Percentiles rank a stretch among this genome's conserved stretches.
phyloP scores from a whole-genome alignment of 2,888 invertebrate species.

The Biston stratarius region DNA sequence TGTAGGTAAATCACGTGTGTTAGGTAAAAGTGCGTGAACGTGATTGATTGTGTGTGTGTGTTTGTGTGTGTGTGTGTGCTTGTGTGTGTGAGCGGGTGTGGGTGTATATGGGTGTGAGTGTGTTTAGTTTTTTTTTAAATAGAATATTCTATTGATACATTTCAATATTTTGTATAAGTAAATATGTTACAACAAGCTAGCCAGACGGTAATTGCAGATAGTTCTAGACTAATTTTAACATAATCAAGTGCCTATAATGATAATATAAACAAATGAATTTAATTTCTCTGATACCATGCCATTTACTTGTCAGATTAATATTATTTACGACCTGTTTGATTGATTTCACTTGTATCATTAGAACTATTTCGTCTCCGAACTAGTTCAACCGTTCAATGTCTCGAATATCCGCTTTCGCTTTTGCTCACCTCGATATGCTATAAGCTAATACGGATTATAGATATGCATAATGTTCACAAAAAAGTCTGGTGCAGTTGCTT shows the following conservation, averaged over 20 bases:
- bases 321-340: constrained; percentile 34
- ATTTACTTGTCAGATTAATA: constrained; percentile 26
- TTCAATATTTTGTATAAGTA: no score
- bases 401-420: constrained; percentile 62
- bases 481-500: background rate
- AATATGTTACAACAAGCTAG: no score
- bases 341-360: constrained; percentile 51
- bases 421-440: constrained; percentile 48
- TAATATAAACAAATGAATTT: background rate
- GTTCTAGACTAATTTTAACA: background rate
- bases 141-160: no score
- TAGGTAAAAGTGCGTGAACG: no score
- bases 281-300: constrained; percentile 9
- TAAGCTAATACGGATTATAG: constrained; percentile 1
- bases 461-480: background rate
- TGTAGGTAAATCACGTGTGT: no score
- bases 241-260: background rate
- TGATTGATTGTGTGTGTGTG: no score
- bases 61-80: no score
- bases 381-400: constrained; percentile 60
- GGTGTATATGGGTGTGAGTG: no score
- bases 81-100: no score
- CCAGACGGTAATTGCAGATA: background rate
- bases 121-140: no score
- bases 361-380: constrained; percentile 53